Conservation (phyloP, 2,888 invertebrate genomes). For the Trissolcus japonicus region DNA sequence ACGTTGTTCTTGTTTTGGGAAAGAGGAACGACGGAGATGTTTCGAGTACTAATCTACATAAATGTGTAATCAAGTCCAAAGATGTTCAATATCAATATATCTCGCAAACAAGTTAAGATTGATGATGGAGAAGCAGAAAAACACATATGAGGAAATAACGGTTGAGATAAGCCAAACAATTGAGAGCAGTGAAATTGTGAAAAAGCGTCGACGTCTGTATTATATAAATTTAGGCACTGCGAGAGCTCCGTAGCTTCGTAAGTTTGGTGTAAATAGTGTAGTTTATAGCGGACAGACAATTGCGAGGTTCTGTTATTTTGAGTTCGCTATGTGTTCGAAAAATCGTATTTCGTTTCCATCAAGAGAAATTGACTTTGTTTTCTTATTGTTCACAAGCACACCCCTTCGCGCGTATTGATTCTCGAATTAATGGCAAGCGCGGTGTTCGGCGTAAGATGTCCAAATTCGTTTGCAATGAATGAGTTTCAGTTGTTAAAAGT, state of each 20-base stretch:
- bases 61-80: constrained; percentile 76
- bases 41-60: constrained; percentile 66
- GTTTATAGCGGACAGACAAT: constrained; percentile 38
- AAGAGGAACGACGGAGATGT: constrained; percentile 37
- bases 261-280: constrained; percentile 74
- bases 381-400: too few relatives aligned
- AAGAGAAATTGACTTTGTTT: constrained; percentile 14
- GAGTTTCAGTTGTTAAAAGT: background rate
- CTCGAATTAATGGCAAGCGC: constrained; percentile 28
- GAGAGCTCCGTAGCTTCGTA: constrained; percentile 67
- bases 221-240: constrained; percentile 73
- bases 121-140: constrained; percentile 1
- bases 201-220: constrained; percentile 70
- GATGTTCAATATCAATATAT: constrained; percentile 74
- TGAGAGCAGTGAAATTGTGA: constrained; percentile 2
- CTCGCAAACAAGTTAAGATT: constrained; percentile 60
- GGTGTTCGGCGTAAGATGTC: constrained; percentile 22
- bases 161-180: constrained; percentile 2
- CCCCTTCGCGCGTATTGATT: background rate
- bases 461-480: constrained; percentile 5
- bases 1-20: constrained; percentile 24
- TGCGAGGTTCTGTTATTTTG: constrained; percentile 24
- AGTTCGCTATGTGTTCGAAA: constrained; percentile 15
- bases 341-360: constrained; percentile 11
- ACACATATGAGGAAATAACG: constrained; percentile 3